Percentiles rank a stretch among this genome's conserved stretches.
phyloP scores from a whole-genome alignment of 2,888 invertebrate species.

The Eupeodes latifasciatus region DNA sequence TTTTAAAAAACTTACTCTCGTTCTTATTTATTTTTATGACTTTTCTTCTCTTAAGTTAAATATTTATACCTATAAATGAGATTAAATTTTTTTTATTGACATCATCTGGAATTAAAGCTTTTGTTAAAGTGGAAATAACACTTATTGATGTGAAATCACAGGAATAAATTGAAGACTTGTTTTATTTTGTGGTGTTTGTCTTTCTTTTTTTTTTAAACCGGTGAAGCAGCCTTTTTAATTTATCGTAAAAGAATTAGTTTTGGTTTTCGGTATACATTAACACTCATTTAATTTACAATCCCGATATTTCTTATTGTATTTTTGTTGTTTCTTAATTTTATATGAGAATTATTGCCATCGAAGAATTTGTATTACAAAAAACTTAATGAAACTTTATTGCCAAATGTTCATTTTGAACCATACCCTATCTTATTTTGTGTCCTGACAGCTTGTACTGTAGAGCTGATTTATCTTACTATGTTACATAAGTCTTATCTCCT shows the following conservation, averaged over 20 bases:
- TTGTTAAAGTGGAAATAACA: constrained; percentile 22
- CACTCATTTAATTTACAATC: neutral
- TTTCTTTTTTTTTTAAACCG: constrained; percentile 34
- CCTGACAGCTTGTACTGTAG: too few relatives aligned
- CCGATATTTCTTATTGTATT: neutral
- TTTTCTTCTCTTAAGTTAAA: neutral
- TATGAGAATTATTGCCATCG: neutral
- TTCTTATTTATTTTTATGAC: neutral
- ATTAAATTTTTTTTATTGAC: constrained; percentile 11
- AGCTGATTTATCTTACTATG: too few relatives aligned
- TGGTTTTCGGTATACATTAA: constrained; percentile 18
- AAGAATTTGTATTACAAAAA: neutral
- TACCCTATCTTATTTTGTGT: neutral
- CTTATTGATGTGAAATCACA: constrained; percentile 43
- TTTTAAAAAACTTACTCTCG: neutral
- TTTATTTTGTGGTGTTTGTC: neutral
- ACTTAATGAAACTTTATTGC: neutral
- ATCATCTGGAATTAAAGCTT: constrained; percentile 10
- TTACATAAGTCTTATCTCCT: neutral
- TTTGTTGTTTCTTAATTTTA: neutral
- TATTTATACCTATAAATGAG: neutral
- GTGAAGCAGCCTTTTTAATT: constrained; percentile 33
- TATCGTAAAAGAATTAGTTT: constrained; percentile 32
- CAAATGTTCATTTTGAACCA: neutral
- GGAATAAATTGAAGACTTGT: constrained; percentile 42